Base-by-base conservation (phyloP, 2,888 invertebrate genomes). In the Eupithecia inturbata region DNA sequence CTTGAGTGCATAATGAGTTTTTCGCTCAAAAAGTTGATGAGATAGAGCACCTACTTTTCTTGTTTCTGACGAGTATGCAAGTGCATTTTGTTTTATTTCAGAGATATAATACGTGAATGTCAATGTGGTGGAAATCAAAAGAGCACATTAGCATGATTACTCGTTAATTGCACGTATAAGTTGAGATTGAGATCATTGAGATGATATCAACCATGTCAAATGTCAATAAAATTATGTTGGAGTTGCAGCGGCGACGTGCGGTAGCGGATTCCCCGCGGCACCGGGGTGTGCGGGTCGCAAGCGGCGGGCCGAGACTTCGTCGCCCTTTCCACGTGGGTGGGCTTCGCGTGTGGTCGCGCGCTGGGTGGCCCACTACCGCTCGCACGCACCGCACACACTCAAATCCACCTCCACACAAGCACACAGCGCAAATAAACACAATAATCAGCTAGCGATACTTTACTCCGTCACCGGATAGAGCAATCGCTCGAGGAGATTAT, bases 401-500 rank as follows among this genome's bases (percentile, higher is more conserved):
- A 79, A 86, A 86, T 87, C 82, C 91, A 89, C 90, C 82, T 85
- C 89, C 91, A 92, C 92, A 91, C 88, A 82, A 57, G 57, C 84
- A 83, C 84, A 82, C 84, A 89, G 88, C 91, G 92, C 92, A 93
- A 92, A 93, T 92, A 93, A 92, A 93, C 92, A 94, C 93, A 93
- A 94, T 92, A 91, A 93, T 93, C 93, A 93, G 91, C 93, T 90
- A 91, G 92, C 92, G 92, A 93, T 93, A 94, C 93, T 92, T 91
- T 90, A 92, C 91, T 90, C 91, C 91, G 92, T 92, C 93, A 92
- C 92, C 92, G 92, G 93, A 93, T 93, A 93, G 93, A 92, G 91
- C 91, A 89, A 92, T 93, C 90, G 89, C 89, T 89, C 85, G 88
- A 75, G 83, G 89, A 91, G 91, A 91, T 90, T 91, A 90, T 86